phyloP scores from a whole-genome alignment of 2,888 invertebrate genomes.

The Habroteleia sp. region DNA sequence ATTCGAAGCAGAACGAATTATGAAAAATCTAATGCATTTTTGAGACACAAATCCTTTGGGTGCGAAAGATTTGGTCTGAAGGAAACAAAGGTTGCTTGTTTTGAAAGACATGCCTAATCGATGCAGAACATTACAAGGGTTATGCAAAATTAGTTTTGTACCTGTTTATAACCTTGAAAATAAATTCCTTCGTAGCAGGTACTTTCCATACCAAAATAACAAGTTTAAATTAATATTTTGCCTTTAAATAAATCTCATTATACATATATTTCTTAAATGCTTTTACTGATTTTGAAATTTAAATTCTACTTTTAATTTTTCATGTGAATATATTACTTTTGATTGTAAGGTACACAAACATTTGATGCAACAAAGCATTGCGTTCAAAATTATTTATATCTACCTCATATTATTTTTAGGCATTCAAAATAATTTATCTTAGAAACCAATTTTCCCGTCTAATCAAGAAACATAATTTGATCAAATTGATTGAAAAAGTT shows the following conservation, averaged over 20 bases:
- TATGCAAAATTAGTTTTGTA: constrained; percentile 76
- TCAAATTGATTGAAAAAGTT: constrained; percentile 11
- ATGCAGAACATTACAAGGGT: constrained; percentile 68
- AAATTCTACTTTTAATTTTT: no score
- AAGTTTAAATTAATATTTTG: no score
- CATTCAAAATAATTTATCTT: constrained; percentile 10
- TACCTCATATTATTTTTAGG: no score
- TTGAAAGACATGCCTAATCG: constrained; percentile 44
- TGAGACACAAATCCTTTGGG: constrained; percentile 48
- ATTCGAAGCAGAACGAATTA: constrained; percentile 76
- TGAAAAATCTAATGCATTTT: constrained; percentile 54
- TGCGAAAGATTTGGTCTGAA: constrained; percentile 45
- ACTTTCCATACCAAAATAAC: no score
- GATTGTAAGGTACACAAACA: no score
- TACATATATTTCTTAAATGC: no score
- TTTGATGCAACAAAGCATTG: no score
- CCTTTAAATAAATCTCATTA: no score
- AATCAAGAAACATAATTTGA: constrained; percentile 24
- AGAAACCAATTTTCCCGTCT: constrained; percentile 13
- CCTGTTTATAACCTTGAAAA: constrained; percentile 67
- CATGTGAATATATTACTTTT: no score
- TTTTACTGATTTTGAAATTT: no score
- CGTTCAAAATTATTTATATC: no score
- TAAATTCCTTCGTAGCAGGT: constrained; percentile 23
- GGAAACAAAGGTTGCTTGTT: constrained; percentile 34